Conservation (phyloP, 2,797 vertebrate genomes). For the Ptychadena robeensis region DNA sequence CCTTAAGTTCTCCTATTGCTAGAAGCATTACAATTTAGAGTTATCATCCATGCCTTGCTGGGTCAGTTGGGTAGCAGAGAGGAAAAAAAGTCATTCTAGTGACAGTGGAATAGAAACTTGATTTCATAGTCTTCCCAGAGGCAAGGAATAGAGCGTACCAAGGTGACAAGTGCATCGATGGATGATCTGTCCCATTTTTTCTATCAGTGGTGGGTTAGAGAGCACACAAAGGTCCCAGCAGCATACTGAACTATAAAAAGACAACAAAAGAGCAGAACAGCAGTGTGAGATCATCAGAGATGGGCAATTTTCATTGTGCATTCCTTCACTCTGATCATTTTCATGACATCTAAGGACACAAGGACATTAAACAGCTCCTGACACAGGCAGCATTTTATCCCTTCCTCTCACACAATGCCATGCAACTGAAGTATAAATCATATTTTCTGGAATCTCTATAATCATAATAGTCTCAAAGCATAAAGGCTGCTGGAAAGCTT, state of each 20-base stretch:
- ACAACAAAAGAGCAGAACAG: slow-evolving; percentile 10
- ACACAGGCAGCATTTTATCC: slow-evolving; percentile 36
- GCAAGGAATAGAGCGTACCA: slow-evolving; percentile 37
- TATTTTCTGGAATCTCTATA: slow-evolving; percentile 38
- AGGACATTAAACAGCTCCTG: slow-evolving; percentile 46
- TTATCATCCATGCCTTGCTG: slow-evolving; percentile 13
- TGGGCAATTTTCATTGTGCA: slow-evolving; percentile 37
- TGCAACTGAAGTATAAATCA: slow-evolving; percentile 35
- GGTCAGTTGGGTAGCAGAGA: slow-evolving; percentile 18
- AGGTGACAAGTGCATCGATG: slow-evolving; percentile 36
- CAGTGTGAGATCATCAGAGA: slow-evolving; percentile 28
- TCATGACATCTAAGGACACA: slow-evolving; percentile 47
- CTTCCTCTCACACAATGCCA: slow-evolving; percentile 23
- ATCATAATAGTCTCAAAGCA: slow-evolving; percentile 28
- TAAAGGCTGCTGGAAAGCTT: slow-evolving; percentile 29
- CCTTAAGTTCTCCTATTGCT: slow-evolving; percentile 19
- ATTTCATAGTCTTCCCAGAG: slow-evolving; percentile 50
- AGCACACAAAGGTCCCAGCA: slow-evolving; percentile 42
- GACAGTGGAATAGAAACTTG: slow-evolving; percentile 24
- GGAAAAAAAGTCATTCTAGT: slow-evolving; percentile 29
- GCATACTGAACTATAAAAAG: slow-evolving; percentile 45
- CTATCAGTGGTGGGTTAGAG: slow-evolving; percentile 46
- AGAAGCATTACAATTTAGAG: slow-evolving; percentile 26
- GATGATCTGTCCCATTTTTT: slow-evolving; percentile 31
- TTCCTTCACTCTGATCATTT: slow-evolving; percentile 47